phyloP scores from a whole-genome alignment of 64 coral and sea anemone genomes.

The Pachyseris speciosa region DNA sequence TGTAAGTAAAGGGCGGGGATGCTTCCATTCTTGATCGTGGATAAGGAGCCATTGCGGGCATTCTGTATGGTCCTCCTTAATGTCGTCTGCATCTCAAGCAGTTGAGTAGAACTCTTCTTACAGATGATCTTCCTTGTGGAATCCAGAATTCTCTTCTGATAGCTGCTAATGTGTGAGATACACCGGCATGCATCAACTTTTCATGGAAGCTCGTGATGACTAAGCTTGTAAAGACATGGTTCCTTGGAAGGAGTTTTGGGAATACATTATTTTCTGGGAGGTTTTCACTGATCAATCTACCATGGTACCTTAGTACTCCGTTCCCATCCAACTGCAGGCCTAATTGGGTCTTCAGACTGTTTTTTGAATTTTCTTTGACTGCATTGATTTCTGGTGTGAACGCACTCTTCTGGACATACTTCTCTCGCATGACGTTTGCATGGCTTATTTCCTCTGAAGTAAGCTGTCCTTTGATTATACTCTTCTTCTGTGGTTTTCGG shows the following conservation, averaged over 20 bases:
- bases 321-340: too few relatives aligned
- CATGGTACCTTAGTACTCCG: constrained; percentile 43
- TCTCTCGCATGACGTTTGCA: background rate
- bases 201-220: constrained; percentile 42
- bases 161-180: constrained; percentile 44
- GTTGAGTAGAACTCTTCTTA: constrained; percentile 35
- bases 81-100: constrained; percentile 48
- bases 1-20: constrained; percentile 8
- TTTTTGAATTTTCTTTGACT: constrained; percentile 25
- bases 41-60: constrained; percentile 42
- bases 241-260: constrained; percentile 44
- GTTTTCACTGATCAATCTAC: constrained; percentile 41
- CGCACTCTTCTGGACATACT: background rate
- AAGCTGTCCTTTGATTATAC: background rate
- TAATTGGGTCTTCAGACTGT: constrained; percentile 7
- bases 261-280: constrained; percentile 17
- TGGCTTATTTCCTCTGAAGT: constrained; percentile 1
- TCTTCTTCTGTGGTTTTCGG: constrained; percentile 25
- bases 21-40: constrained; percentile 41
- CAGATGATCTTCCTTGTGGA: constrained; percentile 49
- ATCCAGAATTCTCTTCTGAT: constrained; percentile 57
- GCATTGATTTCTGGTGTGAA: background rate
- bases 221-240: constrained; percentile 29
- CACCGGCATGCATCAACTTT: constrained; percentile 46
- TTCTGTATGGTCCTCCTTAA: constrained; percentile 56